Percentiles rank a stretch among this genome's conserved stretches.
Conservation (phyloP, 1,140 invertebrate genomes). For the Macrotrachela quadricornifera region DNA sequence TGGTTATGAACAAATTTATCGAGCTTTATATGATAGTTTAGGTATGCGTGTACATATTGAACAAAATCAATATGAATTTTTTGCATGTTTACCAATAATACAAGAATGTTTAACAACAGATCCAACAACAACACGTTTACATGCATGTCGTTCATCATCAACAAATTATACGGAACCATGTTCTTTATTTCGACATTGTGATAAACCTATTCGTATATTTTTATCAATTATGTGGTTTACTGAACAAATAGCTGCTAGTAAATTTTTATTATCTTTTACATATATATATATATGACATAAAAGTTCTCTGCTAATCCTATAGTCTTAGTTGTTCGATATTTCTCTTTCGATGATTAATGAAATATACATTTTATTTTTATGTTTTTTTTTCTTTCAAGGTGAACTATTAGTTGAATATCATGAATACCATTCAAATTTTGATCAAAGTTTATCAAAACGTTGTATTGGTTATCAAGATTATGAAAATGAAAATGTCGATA, state of each 20-base stretch:
- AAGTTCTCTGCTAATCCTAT: too few species aligned
- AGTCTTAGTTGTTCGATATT: too few species aligned
- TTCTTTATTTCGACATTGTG: not conserved
- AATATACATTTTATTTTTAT: too few species aligned
- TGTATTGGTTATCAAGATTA: too few species aligned
- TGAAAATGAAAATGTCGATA: too few species aligned
- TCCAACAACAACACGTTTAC: constrained; percentile 14
- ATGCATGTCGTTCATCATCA: constrained; percentile 13
- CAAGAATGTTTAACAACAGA: constrained; percentile 14
- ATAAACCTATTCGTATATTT: constrained; percentile 14
- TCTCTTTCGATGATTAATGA: too few species aligned
- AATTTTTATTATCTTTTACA: too few species aligned
- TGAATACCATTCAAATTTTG: too few species aligned
- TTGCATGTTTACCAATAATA: constrained; percentile 15
- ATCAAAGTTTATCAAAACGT: too few species aligned
- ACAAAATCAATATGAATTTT: constrained; percentile 13
- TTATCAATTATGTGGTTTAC: constrained; percentile 27
- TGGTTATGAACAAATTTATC: constrained; percentile 18
- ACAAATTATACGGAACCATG: not conserved
- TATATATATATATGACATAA: too few species aligned
- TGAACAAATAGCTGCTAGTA: not conserved
- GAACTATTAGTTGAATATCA: not conserved
- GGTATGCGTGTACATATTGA: constrained; percentile 16
- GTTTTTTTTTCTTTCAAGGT: too few species aligned
- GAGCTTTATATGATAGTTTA: not conserved